Evolutionary conservation across 2,113 vertebrate species (phyloP).

Genomic region (Caretta caretta): DNA sequence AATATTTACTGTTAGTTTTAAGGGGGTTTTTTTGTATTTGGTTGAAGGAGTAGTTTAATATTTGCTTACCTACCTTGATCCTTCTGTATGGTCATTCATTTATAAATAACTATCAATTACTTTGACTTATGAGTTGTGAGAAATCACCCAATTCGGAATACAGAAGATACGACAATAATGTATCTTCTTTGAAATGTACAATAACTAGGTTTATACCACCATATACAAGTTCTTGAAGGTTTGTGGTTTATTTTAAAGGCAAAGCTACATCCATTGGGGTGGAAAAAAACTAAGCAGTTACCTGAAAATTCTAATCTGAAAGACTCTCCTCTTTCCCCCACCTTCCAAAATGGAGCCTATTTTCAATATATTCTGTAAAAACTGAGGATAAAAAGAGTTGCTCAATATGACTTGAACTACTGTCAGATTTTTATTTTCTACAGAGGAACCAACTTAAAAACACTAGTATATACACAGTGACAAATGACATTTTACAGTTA

Average conservation of each 20-base stretch:
- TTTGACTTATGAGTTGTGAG: neutral
- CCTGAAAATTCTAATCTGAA: neutral
- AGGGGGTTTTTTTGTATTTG: neutral
- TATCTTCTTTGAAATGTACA: neutral
- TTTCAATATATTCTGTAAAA: neutral
- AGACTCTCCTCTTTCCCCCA: neutral
- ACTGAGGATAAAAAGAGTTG: neutral
- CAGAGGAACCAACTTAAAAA: neutral
- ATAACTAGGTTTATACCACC: neutral
- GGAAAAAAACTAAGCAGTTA: neutral
- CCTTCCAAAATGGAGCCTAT: neutral
- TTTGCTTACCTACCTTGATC: neutral
- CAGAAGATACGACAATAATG: neutral
- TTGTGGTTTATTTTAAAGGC: neutral
- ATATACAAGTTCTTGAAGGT: neutral
- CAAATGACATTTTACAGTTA: neutral
- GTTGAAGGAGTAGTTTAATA: neutral
- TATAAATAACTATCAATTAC: neutral
- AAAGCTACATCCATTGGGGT: neutral
- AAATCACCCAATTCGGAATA: rapidly evolving
- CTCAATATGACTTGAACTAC: neutral
- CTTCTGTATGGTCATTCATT: neutral
- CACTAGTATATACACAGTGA: neutral
- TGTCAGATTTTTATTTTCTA: neutral
- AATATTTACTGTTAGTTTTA: neutral